Conservation (phyloP, 2,797 vertebrate genomes). For the Smutsia gigantea region DNA sequence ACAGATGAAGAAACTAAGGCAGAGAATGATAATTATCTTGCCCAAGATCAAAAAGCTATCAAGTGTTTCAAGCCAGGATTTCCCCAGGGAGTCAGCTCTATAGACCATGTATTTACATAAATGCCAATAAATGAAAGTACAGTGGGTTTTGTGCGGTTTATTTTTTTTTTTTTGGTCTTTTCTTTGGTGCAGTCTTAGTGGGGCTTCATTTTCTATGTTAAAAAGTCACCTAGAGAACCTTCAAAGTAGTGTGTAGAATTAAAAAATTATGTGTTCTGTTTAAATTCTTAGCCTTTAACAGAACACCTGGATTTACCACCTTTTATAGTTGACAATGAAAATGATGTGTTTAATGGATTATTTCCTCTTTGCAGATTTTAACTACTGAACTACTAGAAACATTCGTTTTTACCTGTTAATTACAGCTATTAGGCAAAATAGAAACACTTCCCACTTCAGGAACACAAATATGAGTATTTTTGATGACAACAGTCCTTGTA, state of each 20-base stretch:
- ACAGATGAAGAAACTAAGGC: neutral
- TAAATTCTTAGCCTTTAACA: slow-evolving; percentile 21
- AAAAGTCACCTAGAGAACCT: neutral
- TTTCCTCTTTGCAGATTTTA: slow-evolving; percentile 20
- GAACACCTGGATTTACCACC: neutral
- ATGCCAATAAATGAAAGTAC: neutral
- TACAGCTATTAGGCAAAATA: no score
- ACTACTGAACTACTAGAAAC: neutral
- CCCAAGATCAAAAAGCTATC: neutral
- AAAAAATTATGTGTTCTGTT: neutral
- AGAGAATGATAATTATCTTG: neutral
- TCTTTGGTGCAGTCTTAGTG: neutral
- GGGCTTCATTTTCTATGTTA: neutral
- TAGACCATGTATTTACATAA: neutral
- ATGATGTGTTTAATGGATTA: neutral
- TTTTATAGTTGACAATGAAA: slow-evolving; percentile 36
- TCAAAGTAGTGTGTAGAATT: neutral
- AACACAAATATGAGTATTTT: no score
- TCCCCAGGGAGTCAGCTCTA: neutral
- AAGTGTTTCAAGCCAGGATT: neutral
- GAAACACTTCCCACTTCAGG: no score
- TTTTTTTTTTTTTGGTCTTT: neutral
- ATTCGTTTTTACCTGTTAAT: slow-evolving; percentile 4
- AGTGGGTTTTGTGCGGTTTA: neutral
- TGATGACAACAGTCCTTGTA: no score